Conservation (phyloP, 1,140 invertebrate genomes). For the Bombus sibiricus region DNA sequence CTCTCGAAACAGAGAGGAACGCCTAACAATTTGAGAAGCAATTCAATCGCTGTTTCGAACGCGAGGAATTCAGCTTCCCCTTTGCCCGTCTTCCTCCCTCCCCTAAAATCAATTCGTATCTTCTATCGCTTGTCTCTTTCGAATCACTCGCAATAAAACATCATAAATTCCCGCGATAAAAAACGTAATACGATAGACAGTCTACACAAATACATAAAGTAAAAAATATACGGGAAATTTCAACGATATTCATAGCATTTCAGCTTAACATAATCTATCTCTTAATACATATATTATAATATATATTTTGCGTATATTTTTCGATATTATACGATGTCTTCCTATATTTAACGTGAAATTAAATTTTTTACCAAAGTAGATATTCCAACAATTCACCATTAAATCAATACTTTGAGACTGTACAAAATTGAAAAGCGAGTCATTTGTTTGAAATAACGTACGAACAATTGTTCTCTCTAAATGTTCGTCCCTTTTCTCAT, state of each 20-base stretch:
- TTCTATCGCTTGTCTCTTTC: not conserved
- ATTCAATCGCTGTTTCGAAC: not conserved
- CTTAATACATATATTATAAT: too few relatives aligned
- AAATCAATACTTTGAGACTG: too few relatives aligned
- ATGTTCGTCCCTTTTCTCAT: too few relatives aligned
- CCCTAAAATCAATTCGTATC: not conserved
- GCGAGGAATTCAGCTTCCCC: not conserved
- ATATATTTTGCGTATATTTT: not conserved
- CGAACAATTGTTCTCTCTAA: too few relatives aligned
- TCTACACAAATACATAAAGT: not conserved
- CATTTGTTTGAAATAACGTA: too few relatives aligned
- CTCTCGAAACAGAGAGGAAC: not conserved
- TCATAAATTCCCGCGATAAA: not conserved
- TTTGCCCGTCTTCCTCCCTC: not conserved
- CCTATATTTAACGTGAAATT: too few relatives aligned
- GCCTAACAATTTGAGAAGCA: conserved; percentile 10
- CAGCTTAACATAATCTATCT: not conserved
- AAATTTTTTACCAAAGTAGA: too few relatives aligned
- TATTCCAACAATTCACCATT: too few relatives aligned
- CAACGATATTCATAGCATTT: not conserved
- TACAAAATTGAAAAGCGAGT: too few relatives aligned
- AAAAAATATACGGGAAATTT: not conserved
- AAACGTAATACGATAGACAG: not conserved
- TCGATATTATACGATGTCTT: not conserved
- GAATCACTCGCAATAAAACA: not conserved